Conservation (phyloP, 1,140 invertebrate genomes). For the Bradynema listronoti region DNA sequence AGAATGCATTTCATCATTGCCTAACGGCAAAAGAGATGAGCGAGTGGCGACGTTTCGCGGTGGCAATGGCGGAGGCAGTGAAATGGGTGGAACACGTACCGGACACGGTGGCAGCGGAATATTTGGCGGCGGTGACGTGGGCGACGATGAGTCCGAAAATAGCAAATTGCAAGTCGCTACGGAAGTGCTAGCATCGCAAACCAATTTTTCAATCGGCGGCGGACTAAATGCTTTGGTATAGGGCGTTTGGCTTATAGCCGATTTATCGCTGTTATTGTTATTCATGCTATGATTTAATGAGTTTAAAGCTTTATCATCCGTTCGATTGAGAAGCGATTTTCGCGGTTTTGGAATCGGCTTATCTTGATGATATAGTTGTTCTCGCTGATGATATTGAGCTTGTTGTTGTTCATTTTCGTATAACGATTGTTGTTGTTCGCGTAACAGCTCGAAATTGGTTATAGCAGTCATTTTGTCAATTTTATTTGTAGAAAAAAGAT, state of each 20-base stretch:
- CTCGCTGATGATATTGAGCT: neutral
- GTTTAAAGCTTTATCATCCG: neutral
- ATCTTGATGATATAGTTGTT: neutral
- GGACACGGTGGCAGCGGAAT: too few species aligned
- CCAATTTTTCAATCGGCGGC: neutral
- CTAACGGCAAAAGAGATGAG: neutral
- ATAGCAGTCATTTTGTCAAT: neutral
- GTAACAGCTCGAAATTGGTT: neutral
- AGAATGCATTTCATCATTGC: neutral
- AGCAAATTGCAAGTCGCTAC: too few species aligned
- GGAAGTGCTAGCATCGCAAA: neutral
- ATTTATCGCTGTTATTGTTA: too few species aligned
- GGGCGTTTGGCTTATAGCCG: too few species aligned
- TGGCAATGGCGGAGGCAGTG: neutral
- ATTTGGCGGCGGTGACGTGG: too few species aligned
- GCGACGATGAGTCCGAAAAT: too few species aligned
- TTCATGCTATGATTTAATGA: too few species aligned
- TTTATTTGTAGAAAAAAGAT: too few species aligned
- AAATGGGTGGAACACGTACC: neutral
- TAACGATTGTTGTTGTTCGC: neutral
- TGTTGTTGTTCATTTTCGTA: neutral
- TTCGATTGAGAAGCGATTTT: neutral
- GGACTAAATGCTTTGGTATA: too few species aligned
- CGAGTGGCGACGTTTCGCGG: neutral
- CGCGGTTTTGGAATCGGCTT: constrained; percentile 6